Conservation (phyloP, 92 coral and sea anemone genomes). For the Phenganax marumi region DNA sequence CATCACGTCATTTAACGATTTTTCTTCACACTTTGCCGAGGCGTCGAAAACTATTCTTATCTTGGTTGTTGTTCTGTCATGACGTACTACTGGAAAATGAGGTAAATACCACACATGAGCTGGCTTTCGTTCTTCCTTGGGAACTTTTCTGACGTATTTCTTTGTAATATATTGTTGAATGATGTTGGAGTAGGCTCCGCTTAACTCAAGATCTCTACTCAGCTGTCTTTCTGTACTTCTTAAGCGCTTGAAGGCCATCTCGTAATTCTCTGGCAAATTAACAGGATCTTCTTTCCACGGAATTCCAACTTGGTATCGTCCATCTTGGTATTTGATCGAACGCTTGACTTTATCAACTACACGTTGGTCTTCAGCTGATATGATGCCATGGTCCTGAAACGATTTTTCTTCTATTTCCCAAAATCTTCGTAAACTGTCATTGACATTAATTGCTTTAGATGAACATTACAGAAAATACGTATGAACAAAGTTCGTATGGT, state of each 20-base stretch:
- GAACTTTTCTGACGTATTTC: no score
- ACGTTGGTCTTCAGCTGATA: constrained; percentile 2
- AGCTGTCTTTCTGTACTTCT: no score
- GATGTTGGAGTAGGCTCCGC: no score
- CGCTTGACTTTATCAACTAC: no score
- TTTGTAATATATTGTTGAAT: no score
- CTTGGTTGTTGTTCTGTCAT: constrained; percentile 70
- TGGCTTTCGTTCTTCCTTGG: no score
- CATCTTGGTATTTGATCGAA: constrained; percentile 25
- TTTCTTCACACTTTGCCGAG: constrained; percentile 51
- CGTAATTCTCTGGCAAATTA: constrained; percentile 58
- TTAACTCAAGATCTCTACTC: no score
- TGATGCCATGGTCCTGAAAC: neutral
- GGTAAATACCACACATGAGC: constrained; percentile 66
- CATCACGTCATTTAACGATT: constrained; percentile 58
- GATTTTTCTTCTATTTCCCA: constrained; percentile 26
- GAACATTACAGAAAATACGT: constrained; percentile 4
- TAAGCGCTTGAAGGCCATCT: constrained; percentile 46
- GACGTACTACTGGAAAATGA: constrained; percentile 65
- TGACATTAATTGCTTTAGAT: neutral
- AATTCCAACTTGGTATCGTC: constrained; percentile 41
- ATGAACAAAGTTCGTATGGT: constrained; percentile 2
- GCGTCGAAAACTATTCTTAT: no score
- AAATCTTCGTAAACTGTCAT: constrained; percentile 18
- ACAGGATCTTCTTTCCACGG: no score